Conservation (phyloP, 2,797 vertebrate species). For the Cyprinella venusta region DNA sequence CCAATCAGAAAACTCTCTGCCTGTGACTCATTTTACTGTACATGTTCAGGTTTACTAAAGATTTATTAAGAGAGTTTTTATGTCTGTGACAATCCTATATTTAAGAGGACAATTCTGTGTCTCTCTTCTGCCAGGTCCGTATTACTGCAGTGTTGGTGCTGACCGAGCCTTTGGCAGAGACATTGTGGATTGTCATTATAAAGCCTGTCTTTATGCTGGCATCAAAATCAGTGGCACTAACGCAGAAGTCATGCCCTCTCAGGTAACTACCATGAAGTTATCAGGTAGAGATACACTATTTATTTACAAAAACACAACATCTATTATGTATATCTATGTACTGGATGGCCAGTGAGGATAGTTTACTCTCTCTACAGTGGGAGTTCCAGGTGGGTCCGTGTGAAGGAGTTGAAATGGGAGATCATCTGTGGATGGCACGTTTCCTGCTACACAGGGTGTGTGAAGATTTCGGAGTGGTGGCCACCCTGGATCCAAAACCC, state of each 20-base stretch:
- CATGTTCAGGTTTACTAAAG: background rate
- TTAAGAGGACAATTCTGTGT: background rate
- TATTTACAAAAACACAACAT: too few species aligned
- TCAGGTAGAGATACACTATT: background rate
- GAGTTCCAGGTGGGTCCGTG: constrained; percentile 90
- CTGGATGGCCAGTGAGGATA: background rate
- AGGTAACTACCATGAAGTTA: constrained; percentile 71
- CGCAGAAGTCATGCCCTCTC: constrained; percentile 90
- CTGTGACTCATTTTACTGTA: background rate
- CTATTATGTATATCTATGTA: background rate
- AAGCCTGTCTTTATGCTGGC: constrained; percentile 85
- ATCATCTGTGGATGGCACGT: constrained; percentile 88
- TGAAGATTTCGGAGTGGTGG: constrained; percentile 87
- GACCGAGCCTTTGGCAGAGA: constrained; percentile 84
- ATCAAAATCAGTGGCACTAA: constrained; percentile 85
- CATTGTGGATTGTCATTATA: constrained; percentile 87
- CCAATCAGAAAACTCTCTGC: background rate
- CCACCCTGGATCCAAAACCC: constrained; percentile 86
- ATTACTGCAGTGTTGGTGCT: constrained; percentile 88
- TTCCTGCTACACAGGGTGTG: constrained; percentile 87
- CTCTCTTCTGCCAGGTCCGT: constrained; percentile 76
- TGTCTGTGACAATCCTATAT: background rate
- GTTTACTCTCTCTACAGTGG: constrained; percentile 77
- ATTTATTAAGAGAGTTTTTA: background rate
- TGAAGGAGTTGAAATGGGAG: constrained; percentile 84